Percentiles rank a stretch among this genome's conserved stretches.
Conservation (phyloP, 2,888 invertebrate species). For the Acronicta alni region DNA sequence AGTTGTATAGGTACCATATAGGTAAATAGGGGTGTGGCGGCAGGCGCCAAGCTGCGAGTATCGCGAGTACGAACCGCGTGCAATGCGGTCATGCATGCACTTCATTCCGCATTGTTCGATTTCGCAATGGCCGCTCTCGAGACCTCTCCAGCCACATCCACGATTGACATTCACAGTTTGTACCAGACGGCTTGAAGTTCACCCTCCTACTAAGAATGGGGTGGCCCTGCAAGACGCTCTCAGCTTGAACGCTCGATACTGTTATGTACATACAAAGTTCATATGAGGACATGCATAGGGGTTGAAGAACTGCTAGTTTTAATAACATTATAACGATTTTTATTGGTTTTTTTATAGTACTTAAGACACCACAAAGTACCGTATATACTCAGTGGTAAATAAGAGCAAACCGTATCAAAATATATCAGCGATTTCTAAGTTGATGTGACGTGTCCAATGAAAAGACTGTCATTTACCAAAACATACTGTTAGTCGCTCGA, state of each 20-base stretch:
- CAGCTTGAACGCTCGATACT: slow-evolving; percentile 50
- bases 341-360: background rate
- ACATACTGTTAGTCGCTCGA: slow-evolving; percentile 45
- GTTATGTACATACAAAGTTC: slow-evolving; percentile 26
- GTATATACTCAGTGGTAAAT: slow-evolving; percentile 24
- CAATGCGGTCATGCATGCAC: slow-evolving; percentile 72
- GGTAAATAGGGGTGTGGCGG: slow-evolving; percentile 31
- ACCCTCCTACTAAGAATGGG: slow-evolving; percentile 67
- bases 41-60: slow-evolving; percentile 30
- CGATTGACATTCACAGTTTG: slow-evolving; percentile 80
- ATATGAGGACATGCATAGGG: slow-evolving; percentile 13
- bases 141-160: slow-evolving; percentile 73
- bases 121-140: slow-evolving; percentile 74
- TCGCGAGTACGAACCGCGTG: slow-evolving; percentile 37
- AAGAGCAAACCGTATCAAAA: slow-evolving; percentile 34
- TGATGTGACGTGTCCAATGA: slow-evolving; percentile 35
- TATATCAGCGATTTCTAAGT: slow-evolving; percentile 25
- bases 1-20: slow-evolving; percentile 24
- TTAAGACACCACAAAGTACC: slow-evolving; percentile 7
- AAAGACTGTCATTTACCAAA: slow-evolving; percentile 34
- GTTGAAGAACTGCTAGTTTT: slow-evolving; percentile 5
- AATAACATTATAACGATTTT: no score
- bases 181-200: slow-evolving; percentile 71
- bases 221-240: slow-evolving; percentile 54
- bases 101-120: slow-evolving; percentile 83